Evolutionary conservation across 2,113 vertebrate genomes (phyloP).

Genomic region (Pogona vitticeps): DNA sequence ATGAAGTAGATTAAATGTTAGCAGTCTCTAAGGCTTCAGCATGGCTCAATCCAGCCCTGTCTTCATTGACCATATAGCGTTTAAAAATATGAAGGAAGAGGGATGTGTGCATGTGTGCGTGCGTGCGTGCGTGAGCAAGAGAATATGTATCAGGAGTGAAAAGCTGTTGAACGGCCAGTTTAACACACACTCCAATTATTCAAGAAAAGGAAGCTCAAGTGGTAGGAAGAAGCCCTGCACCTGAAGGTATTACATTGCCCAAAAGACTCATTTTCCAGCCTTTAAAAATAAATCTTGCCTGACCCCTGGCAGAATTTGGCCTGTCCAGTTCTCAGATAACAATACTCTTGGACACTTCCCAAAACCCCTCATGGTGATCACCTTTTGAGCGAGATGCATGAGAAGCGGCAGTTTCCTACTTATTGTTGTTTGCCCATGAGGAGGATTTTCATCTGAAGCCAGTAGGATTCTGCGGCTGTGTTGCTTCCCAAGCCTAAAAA

Average conservation of each 20-base stretch:
- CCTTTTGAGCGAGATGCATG: neutral
- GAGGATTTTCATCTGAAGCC: neutral
- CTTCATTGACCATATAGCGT: no score
- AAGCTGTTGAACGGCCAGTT: no score
- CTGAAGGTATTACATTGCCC: neutral
- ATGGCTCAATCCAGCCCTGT: no score
- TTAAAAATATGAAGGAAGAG: no score
- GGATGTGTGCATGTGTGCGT: no score
- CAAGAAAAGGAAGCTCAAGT: neutral
- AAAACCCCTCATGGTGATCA: neutral
- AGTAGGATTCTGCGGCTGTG: neutral
- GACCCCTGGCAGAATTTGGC: neutral
- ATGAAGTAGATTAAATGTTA: no score
- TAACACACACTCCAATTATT: neutral
- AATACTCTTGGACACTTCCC: neutral
- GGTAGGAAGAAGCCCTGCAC: neutral
- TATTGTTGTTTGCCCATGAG: slow-evolving; percentile 5
- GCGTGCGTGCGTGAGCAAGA: no score
- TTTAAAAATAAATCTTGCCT: slow-evolving; percentile 1
- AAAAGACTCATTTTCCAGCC: neutral
- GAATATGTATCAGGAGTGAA: no score
- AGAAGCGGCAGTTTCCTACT: neutral
- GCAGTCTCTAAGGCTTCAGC: no score
- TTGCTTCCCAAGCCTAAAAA: slow-evolving; percentile 30
- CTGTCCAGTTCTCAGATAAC: neutral